Base-by-base conservation (phyloP, 2,797 vertebrate species). In the Staurois parvus region DNA sequence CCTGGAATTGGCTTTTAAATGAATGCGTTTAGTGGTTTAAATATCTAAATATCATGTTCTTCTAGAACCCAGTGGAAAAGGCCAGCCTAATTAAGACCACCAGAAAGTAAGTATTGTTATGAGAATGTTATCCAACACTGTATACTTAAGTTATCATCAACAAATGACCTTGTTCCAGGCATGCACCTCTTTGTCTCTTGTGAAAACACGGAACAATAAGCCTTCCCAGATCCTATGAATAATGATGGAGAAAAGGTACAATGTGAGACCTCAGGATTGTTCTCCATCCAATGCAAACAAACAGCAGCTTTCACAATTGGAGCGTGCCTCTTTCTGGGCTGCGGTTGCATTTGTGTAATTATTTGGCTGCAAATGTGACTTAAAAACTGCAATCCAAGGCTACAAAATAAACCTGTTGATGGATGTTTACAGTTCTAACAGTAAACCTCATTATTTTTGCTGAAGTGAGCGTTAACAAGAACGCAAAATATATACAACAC, bases 281-380 rank as follows among this genome's bases (percentile, higher is more conserved):
- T 81, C 24, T 26, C 10, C n/a, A 72, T 81, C 79, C 79, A 81
- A 70, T 28, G 52, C 79, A 81, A 81, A 81, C 69, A 81, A 81
- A 40, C 13, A 72, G 69, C 19, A n/a, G 24, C 52, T 32, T 59
- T 81, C n/a, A 26, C 29, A 15, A 28, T 34, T 24, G 26, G 5
- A 12, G 11, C 32, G n/a, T 5, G 26, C 17, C 52, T 37, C 28
- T 70, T 45, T 24, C 29, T 24, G 79, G 24, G 68, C 79, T 81
- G 69, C 28, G 69, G 79, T 72, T 62, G 29, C 19, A 21, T 48
- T 59, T 40, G 68, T 81, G 69, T 81, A 59, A 19, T n/a, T 40
- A 62, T 72, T 81, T 64, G 69, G 79, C 56, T 42, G 30, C 1
- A 29, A 72, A 72, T 59, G n/a, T 62, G 79, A 81, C 70, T 81